Evolutionary conservation across 2,797 vertebrate species (phyloP).

Genomic region (Rhynchonycteris naso): DNA sequence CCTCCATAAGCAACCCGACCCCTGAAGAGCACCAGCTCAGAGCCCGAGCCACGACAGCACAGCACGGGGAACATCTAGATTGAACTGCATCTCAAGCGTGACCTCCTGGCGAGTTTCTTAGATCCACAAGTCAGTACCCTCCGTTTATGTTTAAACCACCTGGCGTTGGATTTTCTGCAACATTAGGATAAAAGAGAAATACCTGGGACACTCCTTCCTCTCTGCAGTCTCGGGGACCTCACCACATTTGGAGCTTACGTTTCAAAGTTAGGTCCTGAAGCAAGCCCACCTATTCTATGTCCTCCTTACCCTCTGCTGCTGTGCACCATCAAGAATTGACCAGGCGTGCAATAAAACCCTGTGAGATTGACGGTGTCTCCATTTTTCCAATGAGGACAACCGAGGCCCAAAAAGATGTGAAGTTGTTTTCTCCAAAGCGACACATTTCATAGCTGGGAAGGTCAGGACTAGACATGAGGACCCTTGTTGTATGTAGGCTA

Average conservation of each 20-base stretch:
- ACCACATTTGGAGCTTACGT: neutral
- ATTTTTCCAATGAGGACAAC: neutral
- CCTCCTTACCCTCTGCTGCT: neutral
- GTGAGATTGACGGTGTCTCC: neutral
- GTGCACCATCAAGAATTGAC: too few relatives aligned
- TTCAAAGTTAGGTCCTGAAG: neutral
- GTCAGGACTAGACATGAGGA: neutral
- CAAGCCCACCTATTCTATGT: neutral
- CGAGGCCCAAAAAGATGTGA: neutral
- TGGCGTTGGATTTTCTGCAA: neutral
- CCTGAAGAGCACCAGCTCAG: fast-evolving
- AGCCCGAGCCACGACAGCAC: fast-evolving
- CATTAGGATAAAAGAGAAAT: neutral
- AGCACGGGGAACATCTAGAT: too few relatives aligned
- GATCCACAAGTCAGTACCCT: neutral
- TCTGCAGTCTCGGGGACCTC: neutral
- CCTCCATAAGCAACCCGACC: neutral
- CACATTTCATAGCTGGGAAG: neutral
- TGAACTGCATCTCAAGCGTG: fast-evolving
- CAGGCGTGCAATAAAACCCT: fast-evolving
- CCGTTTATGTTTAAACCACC: neutral
- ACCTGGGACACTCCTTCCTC: neutral
- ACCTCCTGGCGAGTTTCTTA: neutral
- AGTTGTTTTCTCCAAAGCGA: neutral
- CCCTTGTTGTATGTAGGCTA: neutral